A percentile compares a stretch with the other conserved stretches of the same genome.
phyloP scores from a whole-genome alignment of 2,888 invertebrate species.

The Panopea generosa region DNA sequence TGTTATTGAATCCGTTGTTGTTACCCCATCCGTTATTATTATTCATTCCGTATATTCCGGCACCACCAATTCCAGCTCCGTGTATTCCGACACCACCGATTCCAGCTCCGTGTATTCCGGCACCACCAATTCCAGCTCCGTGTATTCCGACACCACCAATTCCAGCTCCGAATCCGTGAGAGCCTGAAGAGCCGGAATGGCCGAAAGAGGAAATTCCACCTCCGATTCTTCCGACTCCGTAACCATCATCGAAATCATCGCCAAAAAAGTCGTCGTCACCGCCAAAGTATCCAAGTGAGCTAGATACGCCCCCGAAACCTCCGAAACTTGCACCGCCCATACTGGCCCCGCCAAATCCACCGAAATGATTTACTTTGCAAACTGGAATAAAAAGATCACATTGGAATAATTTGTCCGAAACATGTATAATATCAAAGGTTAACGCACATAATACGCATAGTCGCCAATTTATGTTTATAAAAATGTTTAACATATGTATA shows the following conservation, averaged over 20 bases:
- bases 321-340: no score
- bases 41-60: not conserved
- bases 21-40: constrained; percentile 18
- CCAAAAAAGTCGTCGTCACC: not conserved
- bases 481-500: no score
- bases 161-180: not conserved
- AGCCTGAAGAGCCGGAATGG: constrained; percentile 11
- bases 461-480: no score
- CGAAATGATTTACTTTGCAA: no score
- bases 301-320: constrained; percentile 12
- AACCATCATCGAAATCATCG: constrained; percentile 5
- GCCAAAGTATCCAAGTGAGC: not conserved
- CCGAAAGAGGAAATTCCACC: no score
- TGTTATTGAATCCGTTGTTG: no score
- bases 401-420: no score
- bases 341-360: constrained; percentile 4
- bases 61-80: no score
- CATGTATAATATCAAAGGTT: no score
- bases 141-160: constrained; percentile 6
- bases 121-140: constrained; percentile 4
- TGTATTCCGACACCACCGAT: not conserved
- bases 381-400: no score
- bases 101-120: constrained; percentile 1
- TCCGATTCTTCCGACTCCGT: no score
- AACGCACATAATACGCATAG: no score